phyloP scores from a whole-genome alignment of 2,113 vertebrate genomes.

The Corythornis vintsioides region DNA sequence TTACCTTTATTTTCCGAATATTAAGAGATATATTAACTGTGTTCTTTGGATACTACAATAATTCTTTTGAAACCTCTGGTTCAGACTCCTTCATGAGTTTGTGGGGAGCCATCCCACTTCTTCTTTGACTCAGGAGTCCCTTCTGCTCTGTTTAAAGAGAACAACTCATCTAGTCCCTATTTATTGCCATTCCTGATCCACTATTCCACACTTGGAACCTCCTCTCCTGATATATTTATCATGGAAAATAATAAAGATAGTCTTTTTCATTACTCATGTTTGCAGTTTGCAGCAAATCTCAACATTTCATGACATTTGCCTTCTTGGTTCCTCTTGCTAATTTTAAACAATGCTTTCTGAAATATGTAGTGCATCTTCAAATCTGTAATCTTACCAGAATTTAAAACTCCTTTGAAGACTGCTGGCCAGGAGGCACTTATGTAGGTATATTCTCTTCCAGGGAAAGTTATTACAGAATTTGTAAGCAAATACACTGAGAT shows the following conservation, averaged over 20 bases:
- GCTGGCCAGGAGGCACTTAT: neutral
- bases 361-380: neutral
- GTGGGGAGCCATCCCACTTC: neutral
- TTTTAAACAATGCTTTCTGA: constrained; percentile 15
- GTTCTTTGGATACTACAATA: neutral
- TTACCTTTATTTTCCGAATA: neutral
- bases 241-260: neutral
- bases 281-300: neutral
- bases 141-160: neutral
- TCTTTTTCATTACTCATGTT: neutral
- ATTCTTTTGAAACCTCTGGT: neutral
- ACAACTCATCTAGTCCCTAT: neutral
- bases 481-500: neutral
- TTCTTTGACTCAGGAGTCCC: neutral
- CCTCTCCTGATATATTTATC: neutral
- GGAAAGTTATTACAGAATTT: neutral
- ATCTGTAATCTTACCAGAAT: neutral
- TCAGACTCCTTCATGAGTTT: neutral
- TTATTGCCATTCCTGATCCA: neutral
- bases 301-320: neutral
- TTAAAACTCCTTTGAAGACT: neutral
- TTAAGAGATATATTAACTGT: neutral
- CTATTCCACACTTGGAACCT: neutral
- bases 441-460: neutral
- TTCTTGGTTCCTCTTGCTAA: neutral